Percentiles rank a stretch among this genome's conserved stretches.
phyloP scores from a whole-genome alignment of 2,113 vertebrate genomes.

The Colossoma macropomum region DNA sequence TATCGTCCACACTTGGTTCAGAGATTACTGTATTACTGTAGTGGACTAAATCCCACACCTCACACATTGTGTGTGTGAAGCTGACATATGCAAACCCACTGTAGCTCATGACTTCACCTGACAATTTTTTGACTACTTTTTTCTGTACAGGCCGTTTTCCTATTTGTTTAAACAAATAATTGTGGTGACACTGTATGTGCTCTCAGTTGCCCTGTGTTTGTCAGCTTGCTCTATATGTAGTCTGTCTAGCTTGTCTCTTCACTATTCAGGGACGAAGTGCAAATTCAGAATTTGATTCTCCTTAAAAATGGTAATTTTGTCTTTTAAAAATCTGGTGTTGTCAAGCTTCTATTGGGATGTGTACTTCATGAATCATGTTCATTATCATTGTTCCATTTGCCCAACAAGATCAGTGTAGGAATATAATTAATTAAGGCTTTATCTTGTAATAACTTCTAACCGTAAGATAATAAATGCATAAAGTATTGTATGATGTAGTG shows the following conservation, averaged over 20 bases:
- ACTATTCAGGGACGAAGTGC: neutral
- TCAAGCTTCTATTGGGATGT: neutral
- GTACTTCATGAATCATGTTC: neutral
- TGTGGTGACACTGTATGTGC: neutral
- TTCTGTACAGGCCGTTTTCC: neutral
- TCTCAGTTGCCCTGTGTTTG: neutral
- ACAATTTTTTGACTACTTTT: neutral
- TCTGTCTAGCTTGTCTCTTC: neutral
- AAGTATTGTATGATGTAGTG: neutral
- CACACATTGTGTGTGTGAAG: neutral
- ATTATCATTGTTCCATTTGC: neutral
- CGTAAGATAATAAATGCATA: neutral
- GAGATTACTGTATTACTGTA: neutral
- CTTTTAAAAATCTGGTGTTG: neutral
- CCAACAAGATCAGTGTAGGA: neutral
- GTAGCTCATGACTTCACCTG: neutral
- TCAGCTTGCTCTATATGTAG: neutral
- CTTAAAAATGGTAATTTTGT: neutral
- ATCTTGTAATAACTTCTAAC: neutral
- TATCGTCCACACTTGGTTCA: neutral
- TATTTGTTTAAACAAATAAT: neutral
- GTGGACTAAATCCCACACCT: neutral
- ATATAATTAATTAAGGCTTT: neutral
- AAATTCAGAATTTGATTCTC: neutral
- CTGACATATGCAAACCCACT: neutral